phyloP scores from a whole-genome alignment of 2,797 vertebrate species.

The Botia almorhae region DNA sequence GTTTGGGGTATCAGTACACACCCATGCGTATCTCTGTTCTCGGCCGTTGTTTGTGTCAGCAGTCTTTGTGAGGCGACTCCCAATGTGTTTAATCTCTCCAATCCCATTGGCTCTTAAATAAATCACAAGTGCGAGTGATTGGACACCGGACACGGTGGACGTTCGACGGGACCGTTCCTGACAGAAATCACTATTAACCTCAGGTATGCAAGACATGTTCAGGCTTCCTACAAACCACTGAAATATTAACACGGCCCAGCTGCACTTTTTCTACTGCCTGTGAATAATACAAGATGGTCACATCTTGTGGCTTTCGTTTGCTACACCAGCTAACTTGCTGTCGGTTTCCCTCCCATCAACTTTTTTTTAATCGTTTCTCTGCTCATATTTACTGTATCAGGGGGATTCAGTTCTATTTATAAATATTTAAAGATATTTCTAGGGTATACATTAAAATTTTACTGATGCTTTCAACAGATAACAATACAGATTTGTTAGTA shows the following conservation, averaged over 20 bases:
- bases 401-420: background rate
- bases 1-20: constrained; percentile 27
- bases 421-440: background rate
- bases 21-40: constrained; percentile 41
- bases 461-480: background rate
- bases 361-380: background rate
- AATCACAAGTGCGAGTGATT: constrained; percentile 51
- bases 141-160: constrained; percentile 31
- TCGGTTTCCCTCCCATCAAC: background rate
- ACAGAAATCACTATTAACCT: constrained; percentile 55
- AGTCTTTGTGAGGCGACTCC: constrained; percentile 49
- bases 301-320: constrained; percentile 39
- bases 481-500: background rate
- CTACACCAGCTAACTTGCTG: constrained; percentile 26
- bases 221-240: constrained; percentile 59
- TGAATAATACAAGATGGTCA: constrained; percentile 65
- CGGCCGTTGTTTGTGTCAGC: constrained; percentile 33
- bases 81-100: constrained; percentile 37
- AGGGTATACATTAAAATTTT: background rate
- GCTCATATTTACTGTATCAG: constrained; percentile 52
- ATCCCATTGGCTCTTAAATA: constrained; percentile 49
- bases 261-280: constrained; percentile 45
- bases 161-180: constrained; percentile 42
- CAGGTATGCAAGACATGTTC: constrained; percentile 63
- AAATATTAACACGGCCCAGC: constrained; percentile 65